Conservation (phyloP, 2,888 invertebrate genomes). For the Magallana nippona region DNA sequence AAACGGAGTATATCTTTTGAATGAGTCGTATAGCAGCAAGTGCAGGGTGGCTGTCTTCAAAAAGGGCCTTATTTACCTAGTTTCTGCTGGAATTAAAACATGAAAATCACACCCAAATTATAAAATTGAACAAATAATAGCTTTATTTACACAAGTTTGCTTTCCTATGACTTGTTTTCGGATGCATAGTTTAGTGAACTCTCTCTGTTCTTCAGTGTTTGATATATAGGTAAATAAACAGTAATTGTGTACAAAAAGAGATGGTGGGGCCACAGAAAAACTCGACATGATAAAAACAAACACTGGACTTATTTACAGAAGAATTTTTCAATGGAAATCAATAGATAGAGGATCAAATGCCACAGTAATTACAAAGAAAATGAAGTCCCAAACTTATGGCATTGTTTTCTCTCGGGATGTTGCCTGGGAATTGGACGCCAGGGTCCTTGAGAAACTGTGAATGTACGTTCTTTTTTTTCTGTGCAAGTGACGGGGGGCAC, state of each 20-base stretch:
- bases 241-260: slow-evolving; percentile 12
- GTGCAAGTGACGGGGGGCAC: neutral
- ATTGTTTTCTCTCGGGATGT: neutral
- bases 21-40: neutral
- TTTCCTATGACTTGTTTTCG: slow-evolving; percentile 18
- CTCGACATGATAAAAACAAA: slow-evolving; percentile 29
- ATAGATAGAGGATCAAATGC: slow-evolving; percentile 20
- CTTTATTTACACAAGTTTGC: slow-evolving; percentile 7
- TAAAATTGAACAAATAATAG: slow-evolving; percentile 32
- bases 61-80: slow-evolving; percentile 18
- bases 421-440: neutral
- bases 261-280: neutral
- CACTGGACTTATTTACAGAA: slow-evolving; percentile 24
- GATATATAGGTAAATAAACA: slow-evolving; percentile 10
- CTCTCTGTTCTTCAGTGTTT: neutral
- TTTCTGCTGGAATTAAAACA: slow-evolving; percentile 3
- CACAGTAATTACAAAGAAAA: slow-evolving; percentile 30
- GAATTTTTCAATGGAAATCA: slow-evolving; percentile 12
- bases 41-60: slow-evolving; percentile 5
- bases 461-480: neutral
- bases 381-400: neutral
- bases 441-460: neutral
- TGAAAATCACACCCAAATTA: slow-evolving; percentile 31
- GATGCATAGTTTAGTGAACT: slow-evolving; percentile 14
- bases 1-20: slow-evolving; percentile 1